Base-by-base conservation (phyloP, 2,888 invertebrate genomes). In the Ophonus ardosiacus region DNA sequence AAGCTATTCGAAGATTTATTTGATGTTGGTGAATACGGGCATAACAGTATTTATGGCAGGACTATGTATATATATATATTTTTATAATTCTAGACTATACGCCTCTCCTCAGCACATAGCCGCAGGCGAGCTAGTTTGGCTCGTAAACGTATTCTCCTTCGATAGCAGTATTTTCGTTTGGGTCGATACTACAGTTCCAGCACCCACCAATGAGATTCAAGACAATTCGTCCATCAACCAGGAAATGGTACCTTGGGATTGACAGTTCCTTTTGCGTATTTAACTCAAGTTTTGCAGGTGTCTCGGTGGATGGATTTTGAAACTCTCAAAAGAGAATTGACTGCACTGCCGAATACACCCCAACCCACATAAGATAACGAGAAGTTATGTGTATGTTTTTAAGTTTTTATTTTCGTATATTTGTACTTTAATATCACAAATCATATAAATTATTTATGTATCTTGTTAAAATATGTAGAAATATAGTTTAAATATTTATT, bases 111-210 rank as follows among this genome's bases (percentile, higher is more conserved):
- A 92, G 79, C 93, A 93, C 88, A 89, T 93, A 38, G 90, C 91
- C 2, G 91, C 91, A 61, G 93, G 93, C 5, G 93, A 93, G 87
- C 92, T 92, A 81, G 92, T 95, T 4, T 92, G 92, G 76, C 90
- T 95, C 18, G 92, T 92, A 13, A 92, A 93, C 82, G 90, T 95
- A 31, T 92, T 92, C 88, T 93, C 94, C 1, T 90, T 93, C 86
- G 92, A 92, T 3, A 93, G 94, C 87, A 93, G 93, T 86, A 90
- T 94, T 7, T 92, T 94, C 80, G 91, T 95, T 5, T 91, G 94
- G 86, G 93, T 95, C 4, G 93, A 94, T 87, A 95, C 95, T 0
- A 94, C 94, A 0, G 93, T 93, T 0, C 94, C 93, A 0, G 89
- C 94, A 10, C 88, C 89, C 10, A 86, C 87, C 57, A 87, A 87